Percentiles rank a stretch among this genome's conserved stretches.
Evolutionary conservation across 2,113 vertebrate species (phyloP).

Genomic region (Pachycephala philippinensis): DNA sequence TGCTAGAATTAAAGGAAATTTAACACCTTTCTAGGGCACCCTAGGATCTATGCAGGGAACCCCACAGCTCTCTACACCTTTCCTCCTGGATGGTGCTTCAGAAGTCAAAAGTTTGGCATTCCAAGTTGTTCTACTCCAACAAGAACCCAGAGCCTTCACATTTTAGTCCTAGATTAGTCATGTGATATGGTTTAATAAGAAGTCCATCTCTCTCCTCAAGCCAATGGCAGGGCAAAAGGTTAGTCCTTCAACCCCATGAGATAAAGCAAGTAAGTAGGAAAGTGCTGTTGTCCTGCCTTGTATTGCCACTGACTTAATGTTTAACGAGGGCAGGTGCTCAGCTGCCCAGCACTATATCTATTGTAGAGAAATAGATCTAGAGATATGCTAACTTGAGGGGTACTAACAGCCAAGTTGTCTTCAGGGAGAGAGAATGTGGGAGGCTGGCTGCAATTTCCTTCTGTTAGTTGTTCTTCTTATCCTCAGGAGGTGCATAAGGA

Average conservation of each 20-base stretch:
- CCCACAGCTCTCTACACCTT: neutral
- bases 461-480: constrained; percentile 81
- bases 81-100: neutral
- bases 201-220: constrained; percentile 2
- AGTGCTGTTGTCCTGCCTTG: neutral
- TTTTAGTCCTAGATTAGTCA: constrained; percentile 14
- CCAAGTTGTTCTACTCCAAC: neutral
- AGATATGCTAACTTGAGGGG: neutral
- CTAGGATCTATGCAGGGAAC: neutral
- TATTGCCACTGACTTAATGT: neutral
- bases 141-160: neutral
- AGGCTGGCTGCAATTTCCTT: neutral
- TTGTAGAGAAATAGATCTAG: neutral
- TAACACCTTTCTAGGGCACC: neutral
- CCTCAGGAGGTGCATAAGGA: constrained; percentile 77
- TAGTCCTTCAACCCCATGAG: neutral
- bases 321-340: neutral
- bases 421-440: neutral
- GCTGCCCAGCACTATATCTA: neutral
- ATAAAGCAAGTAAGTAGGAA: constrained; percentile 38
- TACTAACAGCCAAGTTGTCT: neutral
- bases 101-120: neutral
- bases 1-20: neutral
- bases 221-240: neutral
- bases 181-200: neutral